Percentiles rank a stretch among this genome's conserved stretches.
phyloP scores from a whole-genome alignment of 2,797 vertebrate species.

The Neostethus bicornis region DNA sequence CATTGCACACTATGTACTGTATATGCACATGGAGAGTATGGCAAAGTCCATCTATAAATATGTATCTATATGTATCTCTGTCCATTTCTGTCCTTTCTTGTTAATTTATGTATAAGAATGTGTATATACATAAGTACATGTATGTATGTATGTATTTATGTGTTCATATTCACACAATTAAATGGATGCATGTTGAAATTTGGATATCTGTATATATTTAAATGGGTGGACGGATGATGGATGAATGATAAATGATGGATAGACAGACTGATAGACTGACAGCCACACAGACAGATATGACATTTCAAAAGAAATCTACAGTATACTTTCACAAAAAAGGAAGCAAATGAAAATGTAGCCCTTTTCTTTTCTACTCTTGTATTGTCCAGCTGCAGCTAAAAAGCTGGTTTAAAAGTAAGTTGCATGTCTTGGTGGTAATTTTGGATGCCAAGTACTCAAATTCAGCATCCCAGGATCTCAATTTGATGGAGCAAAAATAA shows the following conservation, averaged over 20 bases:
- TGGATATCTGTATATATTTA: constrained; percentile 17
- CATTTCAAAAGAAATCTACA: not conserved
- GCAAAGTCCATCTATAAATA: too few relatives aligned
- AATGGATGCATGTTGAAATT: too few relatives aligned
- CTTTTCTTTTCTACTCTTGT: constrained; percentile 33
- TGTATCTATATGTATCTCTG: too few relatives aligned
- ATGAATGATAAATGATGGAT: constrained; percentile 12
- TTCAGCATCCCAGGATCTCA: constrained; percentile 65
- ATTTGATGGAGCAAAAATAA: constrained; percentile 78
- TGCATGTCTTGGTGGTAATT: constrained; percentile 74
- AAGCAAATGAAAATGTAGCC: constrained; percentile 15
- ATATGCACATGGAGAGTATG: too few relatives aligned
- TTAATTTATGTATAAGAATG: too few relatives aligned
- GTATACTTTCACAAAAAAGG: constrained; percentile 6
- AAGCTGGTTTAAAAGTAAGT: constrained; percentile 68
- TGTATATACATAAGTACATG: too few relatives aligned
- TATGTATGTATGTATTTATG: too few relatives aligned
- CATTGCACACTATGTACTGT: too few relatives aligned
- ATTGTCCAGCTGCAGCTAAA: constrained; percentile 52
- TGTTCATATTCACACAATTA: too few relatives aligned
- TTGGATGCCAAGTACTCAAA: constrained; percentile 65
- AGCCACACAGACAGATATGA: too few relatives aligned
- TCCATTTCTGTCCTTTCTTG: too few relatives aligned
- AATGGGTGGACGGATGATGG: constrained; percentile 7
- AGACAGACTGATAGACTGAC: constrained; percentile 1